Conservation (phyloP, 2,888 invertebrate species). For the Ypsolopha scabrella region DNA sequence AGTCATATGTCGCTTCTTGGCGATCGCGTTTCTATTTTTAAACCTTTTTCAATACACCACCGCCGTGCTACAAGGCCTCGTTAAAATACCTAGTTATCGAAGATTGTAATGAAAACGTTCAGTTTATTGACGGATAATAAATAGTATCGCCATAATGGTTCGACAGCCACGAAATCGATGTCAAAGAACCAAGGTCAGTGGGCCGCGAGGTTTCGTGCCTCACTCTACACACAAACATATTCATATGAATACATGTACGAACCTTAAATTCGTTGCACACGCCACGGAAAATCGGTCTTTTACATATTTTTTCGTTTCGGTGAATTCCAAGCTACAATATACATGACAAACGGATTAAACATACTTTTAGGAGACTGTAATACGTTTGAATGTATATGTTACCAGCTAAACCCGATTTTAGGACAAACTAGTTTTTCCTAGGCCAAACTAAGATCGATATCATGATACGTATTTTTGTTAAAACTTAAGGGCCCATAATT, state of each 20-base stretch:
- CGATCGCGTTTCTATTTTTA: conserved; percentile 2
- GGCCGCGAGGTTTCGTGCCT: conserved; percentile 6
- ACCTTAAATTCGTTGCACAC: conserved; percentile 1
- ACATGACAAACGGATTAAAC: no score
- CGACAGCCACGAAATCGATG: conserved; percentile 6
- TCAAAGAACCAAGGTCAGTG: conserved; percentile 8
- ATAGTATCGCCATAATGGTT: not conserved
- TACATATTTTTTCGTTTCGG: not conserved
- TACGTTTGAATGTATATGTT: no score
- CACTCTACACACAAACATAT: not conserved
- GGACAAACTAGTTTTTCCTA: no score
- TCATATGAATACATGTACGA: conserved; percentile 4
- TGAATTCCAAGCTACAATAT: no score
- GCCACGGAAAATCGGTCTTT: not conserved
- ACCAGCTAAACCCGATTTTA: no score
- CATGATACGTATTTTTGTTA: no score
- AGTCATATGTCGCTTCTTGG: not conserved
- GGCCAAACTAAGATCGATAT: no score
- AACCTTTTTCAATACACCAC: not conserved
- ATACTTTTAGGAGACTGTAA: no score
- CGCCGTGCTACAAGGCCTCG: not conserved
- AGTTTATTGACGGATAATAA: not conserved
- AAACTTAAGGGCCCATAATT: no score
- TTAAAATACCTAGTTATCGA: not conserved
- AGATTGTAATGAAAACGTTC: not conserved